phyloP scores from a whole-genome alignment of 92 coral and sea anemone genomes.

The Actinernus sp. region DNA sequence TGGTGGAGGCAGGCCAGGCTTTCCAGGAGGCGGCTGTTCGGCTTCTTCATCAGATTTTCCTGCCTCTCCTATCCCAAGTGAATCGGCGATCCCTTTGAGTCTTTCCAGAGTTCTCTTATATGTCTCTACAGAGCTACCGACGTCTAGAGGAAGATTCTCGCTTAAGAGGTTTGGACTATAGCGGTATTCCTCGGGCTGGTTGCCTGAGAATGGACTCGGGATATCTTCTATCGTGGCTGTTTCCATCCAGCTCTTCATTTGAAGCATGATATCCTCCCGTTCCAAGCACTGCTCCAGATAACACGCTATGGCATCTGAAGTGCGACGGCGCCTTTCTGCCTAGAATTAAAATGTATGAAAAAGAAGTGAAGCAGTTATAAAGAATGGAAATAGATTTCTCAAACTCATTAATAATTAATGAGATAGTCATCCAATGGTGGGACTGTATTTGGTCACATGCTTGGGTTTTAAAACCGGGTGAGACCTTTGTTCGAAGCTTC shows the following conservation, averaged over 20 bases:
- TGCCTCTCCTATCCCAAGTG: slow-evolving; percentile 76
- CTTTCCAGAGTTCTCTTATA: slow-evolving; percentile 29
- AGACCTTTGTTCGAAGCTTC: no score
- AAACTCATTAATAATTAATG: no score
- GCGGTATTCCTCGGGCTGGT: neutral
- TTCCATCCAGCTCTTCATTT: slow-evolving; percentile 81
- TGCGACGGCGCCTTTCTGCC: slow-evolving; percentile 66
- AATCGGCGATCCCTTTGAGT: slow-evolving; percentile 80
- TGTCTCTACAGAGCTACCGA: slow-evolving; percentile 39
- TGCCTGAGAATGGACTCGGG: slow-evolving; percentile 2
- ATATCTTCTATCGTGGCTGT: slow-evolving; percentile 58
- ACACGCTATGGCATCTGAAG: slow-evolving; percentile 55
- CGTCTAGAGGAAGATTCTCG: slow-evolving; percentile 50
- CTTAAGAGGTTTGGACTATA: slow-evolving; percentile 64
- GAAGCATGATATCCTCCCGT: slow-evolving; percentile 77
- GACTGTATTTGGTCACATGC: no score
- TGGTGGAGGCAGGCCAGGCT: neutral
- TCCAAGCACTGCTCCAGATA: slow-evolving; percentile 69
- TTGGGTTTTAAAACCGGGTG: no score
- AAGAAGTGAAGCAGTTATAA: no score
- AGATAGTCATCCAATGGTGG: no score
- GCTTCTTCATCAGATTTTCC: slow-evolving; percentile 18
- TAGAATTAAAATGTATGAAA: slow-evolving; percentile 6
- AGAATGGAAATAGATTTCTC: no score
- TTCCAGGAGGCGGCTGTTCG: slow-evolving; percentile 9